Evolutionary conservation across 1,140 invertebrate genomes (phyloP).

Genomic region (Aphelinus certus): DNA sequence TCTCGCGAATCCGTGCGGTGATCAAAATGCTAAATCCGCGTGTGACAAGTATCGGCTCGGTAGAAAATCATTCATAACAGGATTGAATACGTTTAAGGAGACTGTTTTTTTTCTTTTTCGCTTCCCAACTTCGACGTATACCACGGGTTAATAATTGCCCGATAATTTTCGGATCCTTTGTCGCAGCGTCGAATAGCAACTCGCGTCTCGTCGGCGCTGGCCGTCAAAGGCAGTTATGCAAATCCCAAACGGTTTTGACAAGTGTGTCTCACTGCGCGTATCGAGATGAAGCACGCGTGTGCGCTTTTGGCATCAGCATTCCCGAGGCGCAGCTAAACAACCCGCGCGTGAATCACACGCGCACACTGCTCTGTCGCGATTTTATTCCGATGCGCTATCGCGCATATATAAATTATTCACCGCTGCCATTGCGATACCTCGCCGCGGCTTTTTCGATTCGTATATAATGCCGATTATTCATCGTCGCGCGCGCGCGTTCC

Average conservation of each 20-base stretch:
- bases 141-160: neutral
- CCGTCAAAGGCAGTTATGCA: slow-evolving; percentile 7
- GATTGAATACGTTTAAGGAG: too few relatives aligned
- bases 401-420: slow-evolving; percentile 20
- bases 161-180: neutral
- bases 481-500: neutral
- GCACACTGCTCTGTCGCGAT: slow-evolving; percentile 13
- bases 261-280: slow-evolving; percentile 21
- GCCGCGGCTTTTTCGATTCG: slow-evolving; percentile 15
- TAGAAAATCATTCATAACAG: too few relatives aligned
- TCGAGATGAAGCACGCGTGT: neutral
- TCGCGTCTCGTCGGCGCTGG: neutral
- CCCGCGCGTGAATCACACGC: slow-evolving; percentile 18
- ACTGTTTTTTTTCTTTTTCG: too few relatives aligned
- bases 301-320: neutral
- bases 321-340: neutral
- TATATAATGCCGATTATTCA: slow-evolving; percentile 25
- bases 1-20: too few relatives aligned
- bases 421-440: slow-evolving; percentile 4
- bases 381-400: slow-evolving; percentile 31
- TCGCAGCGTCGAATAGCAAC: neutral
- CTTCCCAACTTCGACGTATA: too few relatives aligned
- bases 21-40: too few relatives aligned
- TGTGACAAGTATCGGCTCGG: too few relatives aligned
- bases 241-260: slow-evolving; percentile 16